Conservation (phyloP, 2,113 vertebrate genomes). For the Tetrao urogallus region DNA sequence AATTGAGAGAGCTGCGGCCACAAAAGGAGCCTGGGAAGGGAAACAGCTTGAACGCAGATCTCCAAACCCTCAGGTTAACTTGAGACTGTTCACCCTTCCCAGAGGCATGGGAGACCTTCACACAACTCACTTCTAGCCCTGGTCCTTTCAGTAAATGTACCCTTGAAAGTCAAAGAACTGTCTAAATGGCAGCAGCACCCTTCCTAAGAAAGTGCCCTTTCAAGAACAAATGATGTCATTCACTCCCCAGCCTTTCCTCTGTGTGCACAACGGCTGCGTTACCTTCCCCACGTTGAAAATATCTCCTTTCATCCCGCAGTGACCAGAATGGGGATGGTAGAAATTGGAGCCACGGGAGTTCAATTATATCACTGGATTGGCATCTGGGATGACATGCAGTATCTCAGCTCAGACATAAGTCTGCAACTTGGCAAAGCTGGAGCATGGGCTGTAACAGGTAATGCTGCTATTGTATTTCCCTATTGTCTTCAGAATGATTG, state of each 20-base stretch:
- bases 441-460: constrained; percentile 59
- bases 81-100: not conserved
- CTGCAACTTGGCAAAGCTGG: constrained; percentile 66
- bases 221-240: not conserved
- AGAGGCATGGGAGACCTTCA: not conserved
- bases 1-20: not conserved
- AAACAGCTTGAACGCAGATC: not conserved
- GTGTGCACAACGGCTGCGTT: not conserved
- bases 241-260: not conserved
- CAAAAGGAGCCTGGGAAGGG: not conserved
- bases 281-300: constrained; percentile 29
- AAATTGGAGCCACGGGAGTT: constrained; percentile 19
- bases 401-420: constrained; percentile 48
- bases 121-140: not conserved
- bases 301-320: constrained; percentile 40
- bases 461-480: constrained; percentile 68
- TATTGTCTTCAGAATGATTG: constrained; percentile 54
- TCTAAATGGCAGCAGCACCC: not conserved
- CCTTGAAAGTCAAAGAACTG: not conserved
- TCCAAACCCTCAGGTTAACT: not conserved
- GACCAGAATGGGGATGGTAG: not conserved
- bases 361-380: constrained; percentile 12
- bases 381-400: constrained; percentile 50
- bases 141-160: not conserved
- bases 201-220: not conserved